phyloP scores from a whole-genome alignment of 2,797 vertebrate genomes.

The Syngnathus rostellatus region DNA sequence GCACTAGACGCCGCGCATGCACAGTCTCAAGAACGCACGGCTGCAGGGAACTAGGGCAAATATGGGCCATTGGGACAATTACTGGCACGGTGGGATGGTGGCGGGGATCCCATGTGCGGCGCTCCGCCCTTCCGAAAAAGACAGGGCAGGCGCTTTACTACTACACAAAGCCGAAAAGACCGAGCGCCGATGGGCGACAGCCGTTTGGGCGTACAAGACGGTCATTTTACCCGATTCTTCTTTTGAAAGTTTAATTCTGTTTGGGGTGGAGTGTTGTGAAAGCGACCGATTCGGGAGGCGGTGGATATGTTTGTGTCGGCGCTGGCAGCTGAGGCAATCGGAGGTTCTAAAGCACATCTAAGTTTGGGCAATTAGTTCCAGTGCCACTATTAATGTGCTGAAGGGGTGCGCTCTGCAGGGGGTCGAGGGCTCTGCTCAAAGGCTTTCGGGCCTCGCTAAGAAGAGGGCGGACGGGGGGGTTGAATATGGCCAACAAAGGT shows the following conservation, averaged over 20 bases:
- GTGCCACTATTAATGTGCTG: constrained; percentile 70
- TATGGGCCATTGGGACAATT: constrained; percentile 28
- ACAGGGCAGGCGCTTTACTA: constrained; percentile 29
- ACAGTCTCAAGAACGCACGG: constrained; percentile 44
- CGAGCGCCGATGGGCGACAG: neutral
- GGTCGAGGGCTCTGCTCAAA: constrained; percentile 63
- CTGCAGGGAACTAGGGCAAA: constrained; percentile 14
- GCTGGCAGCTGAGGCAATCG: constrained; percentile 60
- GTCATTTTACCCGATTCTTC: constrained; percentile 52
- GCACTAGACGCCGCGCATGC: constrained; percentile 50
- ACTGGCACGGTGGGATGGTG: constrained; percentile 45
- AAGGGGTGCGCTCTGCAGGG: constrained; percentile 64
- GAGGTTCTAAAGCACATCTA: constrained; percentile 65
- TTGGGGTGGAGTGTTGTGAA: constrained; percentile 50
- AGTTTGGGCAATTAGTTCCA: constrained; percentile 73
- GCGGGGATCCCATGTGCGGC: neutral
- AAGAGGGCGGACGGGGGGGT: constrained; percentile 17
- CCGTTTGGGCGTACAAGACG: constrained; percentile 28
- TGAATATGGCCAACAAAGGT: constrained; percentile 54
- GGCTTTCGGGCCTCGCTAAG: constrained; percentile 50
- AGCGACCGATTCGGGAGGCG: neutral
- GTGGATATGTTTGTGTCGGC: constrained; percentile 35
- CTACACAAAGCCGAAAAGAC: constrained; percentile 45
- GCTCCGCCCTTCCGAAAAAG: neutral
- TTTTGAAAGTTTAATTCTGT: constrained; percentile 55